Evolutionary conservation across 2,888 invertebrate genomes (phyloP).

Genomic region (Patella caerulea): DNA sequence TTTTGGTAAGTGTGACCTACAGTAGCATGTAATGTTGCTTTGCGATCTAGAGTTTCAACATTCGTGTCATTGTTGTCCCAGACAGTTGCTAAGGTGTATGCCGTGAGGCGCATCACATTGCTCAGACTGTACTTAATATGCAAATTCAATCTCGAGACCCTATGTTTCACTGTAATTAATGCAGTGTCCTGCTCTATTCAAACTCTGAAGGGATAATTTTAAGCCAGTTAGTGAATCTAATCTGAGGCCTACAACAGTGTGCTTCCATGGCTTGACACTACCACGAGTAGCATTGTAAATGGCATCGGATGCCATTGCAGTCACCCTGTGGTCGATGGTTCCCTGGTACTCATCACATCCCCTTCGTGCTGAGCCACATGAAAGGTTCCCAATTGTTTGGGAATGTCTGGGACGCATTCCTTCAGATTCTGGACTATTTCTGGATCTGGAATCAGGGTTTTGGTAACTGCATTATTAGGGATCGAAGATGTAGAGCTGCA

Average conservation of each 20-base stretch:
- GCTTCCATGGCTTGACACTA: constrained; percentile 29
- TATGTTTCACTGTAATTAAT: constrained; percentile 26
- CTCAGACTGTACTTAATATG: constrained; percentile 21
- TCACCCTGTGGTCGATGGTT: constrained; percentile 6
- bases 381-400: no score
- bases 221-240: background rate
- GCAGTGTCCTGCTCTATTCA: constrained; percentile 16
- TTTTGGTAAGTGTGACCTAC: no score
- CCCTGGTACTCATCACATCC: background rate
- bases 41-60: constrained; percentile 20
- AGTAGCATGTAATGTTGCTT: background rate
- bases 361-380: no score
- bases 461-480: no score
- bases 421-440: no score
- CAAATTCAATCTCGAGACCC: constrained; percentile 21
- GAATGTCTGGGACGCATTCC: no score
- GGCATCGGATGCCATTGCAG: constrained; percentile 21
- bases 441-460: no score
- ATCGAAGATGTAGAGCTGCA: no score
- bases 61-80: constrained; percentile 27
- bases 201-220: constrained; percentile 20
- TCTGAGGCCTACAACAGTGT: background rate
- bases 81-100: constrained; percentile 9
- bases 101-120: constrained; percentile 15
- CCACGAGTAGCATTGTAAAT: constrained; percentile 27